Percentiles rank a stretch among this genome's conserved stretches.
These are phyloP conservation scores for Kuschelorhynchus macadamiae DNA, from an alignment of 2,888 invertebrate genomes.

Conservation along the genomic window DNA sequence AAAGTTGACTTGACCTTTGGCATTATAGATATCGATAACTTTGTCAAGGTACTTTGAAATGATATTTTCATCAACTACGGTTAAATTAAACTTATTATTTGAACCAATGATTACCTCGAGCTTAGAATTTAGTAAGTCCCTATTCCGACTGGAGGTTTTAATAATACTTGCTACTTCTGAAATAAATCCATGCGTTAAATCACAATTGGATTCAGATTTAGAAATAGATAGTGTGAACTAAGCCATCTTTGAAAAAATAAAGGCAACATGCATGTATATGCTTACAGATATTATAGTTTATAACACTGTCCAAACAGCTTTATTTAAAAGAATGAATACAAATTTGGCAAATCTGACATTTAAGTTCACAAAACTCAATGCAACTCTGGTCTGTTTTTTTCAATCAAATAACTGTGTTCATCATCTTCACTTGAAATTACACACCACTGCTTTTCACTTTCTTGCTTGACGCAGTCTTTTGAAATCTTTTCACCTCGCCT, in stretches of 20 bases:
- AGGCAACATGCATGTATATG: slow-evolving; percentile 34
- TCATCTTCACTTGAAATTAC: slow-evolving; percentile 18
- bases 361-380: slow-evolving; percentile 16
- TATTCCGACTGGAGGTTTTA: too few relatives aligned
- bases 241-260: neutral
- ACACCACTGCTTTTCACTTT: slow-evolving; percentile 20
- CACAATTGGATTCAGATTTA: too few relatives aligned
- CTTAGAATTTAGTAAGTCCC: too few relatives aligned
- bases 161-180: neutral
- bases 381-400: slow-evolving; percentile 24
- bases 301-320: slow-evolving; percentile 31
- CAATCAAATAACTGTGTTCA: slow-evolving; percentile 26
- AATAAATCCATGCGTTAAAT: too few relatives aligned
- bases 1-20: too few relatives aligned
- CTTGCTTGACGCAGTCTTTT: neutral
- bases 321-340: slow-evolving; percentile 35
- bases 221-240: neutral
- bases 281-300: too few relatives aligned
- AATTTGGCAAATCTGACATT: slow-evolving; percentile 21
- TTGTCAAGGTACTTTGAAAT: too few relatives aligned
- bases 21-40: too few relatives aligned
- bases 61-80: too few relatives aligned
- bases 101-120: too few relatives aligned
- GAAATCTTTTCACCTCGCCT: slow-evolving; percentile 1
- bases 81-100: too few relatives aligned